Base-by-base conservation (phyloP, 2,113 vertebrate species). In the Catharus minimus region DNA sequence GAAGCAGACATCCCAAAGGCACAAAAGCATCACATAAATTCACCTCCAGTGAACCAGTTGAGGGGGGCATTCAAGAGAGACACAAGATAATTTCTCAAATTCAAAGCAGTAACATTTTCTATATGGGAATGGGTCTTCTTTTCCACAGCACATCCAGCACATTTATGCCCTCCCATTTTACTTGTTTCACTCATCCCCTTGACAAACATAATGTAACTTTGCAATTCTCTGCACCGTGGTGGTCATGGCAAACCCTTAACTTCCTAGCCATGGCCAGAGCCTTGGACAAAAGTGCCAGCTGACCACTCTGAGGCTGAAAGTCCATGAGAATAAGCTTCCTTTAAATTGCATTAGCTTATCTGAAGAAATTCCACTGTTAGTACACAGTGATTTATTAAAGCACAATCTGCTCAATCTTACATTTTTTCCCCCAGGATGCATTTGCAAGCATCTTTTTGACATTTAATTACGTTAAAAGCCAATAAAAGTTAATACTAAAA, bases 351-450 rank as follows among this genome's bases (percentile, higher is more conserved):
- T 49, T 39, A 23, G 14, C 39, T 44, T 65, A 86, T 2, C 77
- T 74, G 30, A 78, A 71, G 46, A 84, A 87, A 84, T 66, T 71
- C 18, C 28, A 78, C 33, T 68, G n/a, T 23, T 39, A 44, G 15
- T 52, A 66, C 16, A 73, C 30, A 33, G 14, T 20, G 13, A 77
- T 74, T 74, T 28, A 47, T 30, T 81, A 62, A 87, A 74, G 24
- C 43, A 47, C 28, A 32, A 16, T 26, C 26, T n/a, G 65, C 43
- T 46, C 44, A 28, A 44, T 23, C 33, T 26, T 28, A 15, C 30
- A 23, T 43, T 33, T n/a, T 1, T 3, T 1, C 9, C 10, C 36
- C 20, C 6, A 0, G 0, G 8, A 74, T 58, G 32, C 10, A 81
- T 57, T 49, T 66, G 26, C 5, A 17, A 50, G 62, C 2, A 2